phyloP scores from a whole-genome alignment of 1,140 invertebrate species.

The Potamilus streckersoni region DNA sequence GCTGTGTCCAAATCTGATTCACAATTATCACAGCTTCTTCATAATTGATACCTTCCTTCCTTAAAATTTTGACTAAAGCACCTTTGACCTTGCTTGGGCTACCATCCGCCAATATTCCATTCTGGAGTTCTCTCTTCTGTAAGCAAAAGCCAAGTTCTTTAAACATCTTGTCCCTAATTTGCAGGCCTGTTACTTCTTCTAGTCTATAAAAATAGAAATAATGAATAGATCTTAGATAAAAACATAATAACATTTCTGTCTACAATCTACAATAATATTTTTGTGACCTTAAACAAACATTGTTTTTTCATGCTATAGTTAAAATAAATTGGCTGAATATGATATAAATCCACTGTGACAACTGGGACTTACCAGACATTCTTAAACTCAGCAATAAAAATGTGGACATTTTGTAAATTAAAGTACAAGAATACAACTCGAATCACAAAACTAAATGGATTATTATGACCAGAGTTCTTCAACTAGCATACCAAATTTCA shows the following conservation, averaged over 20 bases:
- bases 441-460: too few relatives aligned
- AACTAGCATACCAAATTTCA: too few relatives aligned
- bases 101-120: constrained; percentile 67
- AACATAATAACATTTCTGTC: background rate
- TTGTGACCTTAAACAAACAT: too few relatives aligned
- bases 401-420: too few relatives aligned
- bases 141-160: constrained; percentile 62
- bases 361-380: too few relatives aligned
- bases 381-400: too few relatives aligned
- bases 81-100: constrained; percentile 61
- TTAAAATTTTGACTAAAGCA: constrained; percentile 57
- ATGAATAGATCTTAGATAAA: background rate
- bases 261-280: too few relatives aligned
- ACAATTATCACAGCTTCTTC: constrained; percentile 54
- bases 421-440: too few relatives aligned
- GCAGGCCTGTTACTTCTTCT: constrained; percentile 49
- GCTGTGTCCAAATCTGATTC: constrained; percentile 54
- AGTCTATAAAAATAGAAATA: constrained; percentile 44
- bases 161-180: constrained; percentile 56
- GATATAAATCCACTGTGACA: too few relatives aligned
- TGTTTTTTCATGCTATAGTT: too few relatives aligned
- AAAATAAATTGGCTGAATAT: too few relatives aligned
- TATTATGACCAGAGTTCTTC: too few relatives aligned
- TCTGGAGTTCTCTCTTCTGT: constrained; percentile 47
- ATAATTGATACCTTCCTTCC: constrained; percentile 61